phyloP scores from a whole-genome alignment of 2,113 vertebrate species.

The Danionella cerebrum region DNA sequence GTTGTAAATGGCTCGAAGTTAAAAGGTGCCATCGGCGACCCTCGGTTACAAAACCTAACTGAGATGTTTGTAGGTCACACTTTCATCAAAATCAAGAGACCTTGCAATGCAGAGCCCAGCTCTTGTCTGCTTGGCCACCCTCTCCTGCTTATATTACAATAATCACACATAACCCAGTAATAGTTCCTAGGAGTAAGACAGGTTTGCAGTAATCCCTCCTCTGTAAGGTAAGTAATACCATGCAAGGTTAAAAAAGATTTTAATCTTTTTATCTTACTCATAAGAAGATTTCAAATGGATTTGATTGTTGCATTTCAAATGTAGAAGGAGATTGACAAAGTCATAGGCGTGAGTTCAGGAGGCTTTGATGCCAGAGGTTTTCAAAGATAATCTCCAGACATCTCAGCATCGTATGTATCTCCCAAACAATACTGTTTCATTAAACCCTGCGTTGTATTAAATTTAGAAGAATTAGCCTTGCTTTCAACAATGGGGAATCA shows the following conservation, averaged over 20 bases:
- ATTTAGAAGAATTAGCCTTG: slow-evolving; percentile 7
- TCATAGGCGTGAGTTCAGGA: neutral
- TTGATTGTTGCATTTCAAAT: slow-evolving; percentile 39
- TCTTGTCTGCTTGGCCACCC: neutral
- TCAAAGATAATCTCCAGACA: slow-evolving; percentile 7
- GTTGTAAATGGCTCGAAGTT: no score
- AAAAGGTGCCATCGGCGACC: no score
- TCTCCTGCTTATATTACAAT: slow-evolving; percentile 13
- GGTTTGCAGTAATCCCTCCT: slow-evolving; percentile 34
- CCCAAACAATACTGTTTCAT: neutral
- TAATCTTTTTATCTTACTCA: slow-evolving; percentile 41
- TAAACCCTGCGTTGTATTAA: neutral
- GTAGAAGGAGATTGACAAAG: slow-evolving; percentile 42
- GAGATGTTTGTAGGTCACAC: neutral
- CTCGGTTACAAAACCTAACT: neutral
- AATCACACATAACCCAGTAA: slow-evolving; percentile 22
- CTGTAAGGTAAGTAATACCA: slow-evolving; percentile 38
- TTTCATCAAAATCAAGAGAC: neutral
- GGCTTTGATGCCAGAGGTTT: neutral
- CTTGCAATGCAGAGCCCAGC: neutral
- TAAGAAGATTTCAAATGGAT: slow-evolving; percentile 44
- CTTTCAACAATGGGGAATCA: neutral
- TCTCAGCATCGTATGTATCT: neutral
- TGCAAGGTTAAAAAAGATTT: slow-evolving; percentile 42
- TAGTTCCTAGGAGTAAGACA: slow-evolving; percentile 18